phyloP scores from a whole-genome alignment of 2,113 vertebrate species.

The Protomyctophum bolini region DNA sequence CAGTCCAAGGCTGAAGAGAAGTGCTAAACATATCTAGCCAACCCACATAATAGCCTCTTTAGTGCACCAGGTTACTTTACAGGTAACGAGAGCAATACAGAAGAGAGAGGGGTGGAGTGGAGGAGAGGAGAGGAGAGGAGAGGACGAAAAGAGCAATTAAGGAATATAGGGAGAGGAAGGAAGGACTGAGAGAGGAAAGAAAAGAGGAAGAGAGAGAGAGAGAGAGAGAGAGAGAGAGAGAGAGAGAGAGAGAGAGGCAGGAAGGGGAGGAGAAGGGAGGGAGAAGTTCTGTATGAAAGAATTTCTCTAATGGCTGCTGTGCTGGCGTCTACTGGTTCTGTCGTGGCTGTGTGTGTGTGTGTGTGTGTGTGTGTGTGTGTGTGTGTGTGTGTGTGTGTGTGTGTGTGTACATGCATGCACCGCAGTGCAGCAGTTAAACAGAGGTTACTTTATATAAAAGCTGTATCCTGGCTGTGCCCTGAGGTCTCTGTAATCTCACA shows the following conservation, averaged over 20 bases:
- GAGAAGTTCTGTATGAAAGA: slow-evolving; percentile 47
- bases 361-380: slow-evolving; percentile 11
- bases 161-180: slow-evolving; percentile 9
- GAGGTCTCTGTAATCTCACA: slow-evolving; percentile 65
- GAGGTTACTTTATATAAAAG: slow-evolving; percentile 74
- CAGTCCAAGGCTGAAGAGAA: slow-evolving; percentile 34
- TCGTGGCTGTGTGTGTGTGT: slow-evolving; percentile 38
- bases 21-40: slow-evolving; percentile 28
- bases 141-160: background rate
- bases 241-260: background rate
- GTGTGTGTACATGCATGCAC: slow-evolving; percentile 20
- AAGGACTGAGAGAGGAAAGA: background rate
- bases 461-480: slow-evolving; percentile 66
- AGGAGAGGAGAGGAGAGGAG: background rate
- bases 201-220: background rate
- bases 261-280: background rate
- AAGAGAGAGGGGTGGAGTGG: slow-evolving; percentile 6
- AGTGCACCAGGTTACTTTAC: slow-evolving; percentile 19
- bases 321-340: slow-evolving; percentile 42
- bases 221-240: slow-evolving; percentile 4
- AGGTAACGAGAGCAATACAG: slow-evolving; percentile 7
- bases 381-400: slow-evolving; percentile 24
- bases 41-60: slow-evolving; percentile 35
- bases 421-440: slow-evolving; percentile 66
- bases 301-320: slow-evolving; percentile 42